Conservation (phyloP, 1,140 invertebrate species). For the Cydia fagiglandana region DNA sequence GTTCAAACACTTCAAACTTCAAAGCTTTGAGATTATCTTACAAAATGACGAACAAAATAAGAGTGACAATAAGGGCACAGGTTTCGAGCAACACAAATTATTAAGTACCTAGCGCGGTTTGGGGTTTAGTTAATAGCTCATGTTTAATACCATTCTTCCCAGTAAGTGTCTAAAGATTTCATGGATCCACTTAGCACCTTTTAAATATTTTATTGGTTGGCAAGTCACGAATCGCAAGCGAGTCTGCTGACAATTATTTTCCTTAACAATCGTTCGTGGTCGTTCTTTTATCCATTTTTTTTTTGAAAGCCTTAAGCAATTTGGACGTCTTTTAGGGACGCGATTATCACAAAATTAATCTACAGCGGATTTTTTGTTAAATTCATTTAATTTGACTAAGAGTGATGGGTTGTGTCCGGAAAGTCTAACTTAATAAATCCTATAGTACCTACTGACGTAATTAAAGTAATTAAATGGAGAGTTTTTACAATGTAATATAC, state of each 20-base stretch:
- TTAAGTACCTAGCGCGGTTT: no score
- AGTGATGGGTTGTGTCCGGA: background rate
- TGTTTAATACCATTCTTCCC: no score
- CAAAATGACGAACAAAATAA: no score
- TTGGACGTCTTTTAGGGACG: background rate
- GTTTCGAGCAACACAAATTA: no score
- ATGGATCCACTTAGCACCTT: no score
- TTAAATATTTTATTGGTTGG: slow-evolving; percentile 1
- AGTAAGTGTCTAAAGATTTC: no score
- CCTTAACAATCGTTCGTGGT: background rate
- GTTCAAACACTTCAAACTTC: no score
- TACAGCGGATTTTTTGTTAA: background rate
- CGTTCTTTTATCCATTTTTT: slow-evolving; percentile 9
- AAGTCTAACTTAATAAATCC: background rate
- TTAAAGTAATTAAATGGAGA: background rate
- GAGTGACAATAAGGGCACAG: no score
- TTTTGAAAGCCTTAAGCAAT: no score
- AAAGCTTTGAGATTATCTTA: no score
- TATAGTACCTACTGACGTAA: background rate
- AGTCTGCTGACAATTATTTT: slow-evolving; percentile 1
- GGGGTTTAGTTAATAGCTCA: no score
- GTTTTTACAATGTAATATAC: background rate
- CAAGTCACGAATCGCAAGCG: slow-evolving; percentile 16
- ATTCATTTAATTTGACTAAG: background rate
- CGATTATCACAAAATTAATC: background rate